Evolutionary conservation across 2,888 invertebrate genomes (phyloP), one percentile per base, ranked within the genome.

Genomic region (Oasisia sp.): DNA sequence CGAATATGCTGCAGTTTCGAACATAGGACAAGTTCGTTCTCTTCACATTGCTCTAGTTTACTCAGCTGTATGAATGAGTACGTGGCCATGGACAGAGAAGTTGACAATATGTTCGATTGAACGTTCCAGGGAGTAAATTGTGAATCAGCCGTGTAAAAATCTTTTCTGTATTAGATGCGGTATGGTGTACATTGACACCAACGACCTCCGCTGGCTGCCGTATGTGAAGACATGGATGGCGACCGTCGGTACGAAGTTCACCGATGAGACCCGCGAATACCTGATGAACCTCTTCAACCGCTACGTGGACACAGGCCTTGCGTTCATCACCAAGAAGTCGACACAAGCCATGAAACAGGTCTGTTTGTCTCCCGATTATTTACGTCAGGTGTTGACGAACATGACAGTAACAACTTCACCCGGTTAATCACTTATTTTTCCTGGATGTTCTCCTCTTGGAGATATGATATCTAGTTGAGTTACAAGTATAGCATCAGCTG

Each of bases 121-220:
- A n/a, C n/a, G 2, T 38, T 38, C 38, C 38, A 38, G 38, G 38
- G 38, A 38, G 38, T 38, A 38, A 38, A 38, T 38, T 38, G 38
- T 38, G 38, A 38, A 38, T 1, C 38, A 38, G 38, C 38, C 38
- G 38, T 38, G 38, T 50, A 50, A 12, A 50, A 14, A 91, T 89
- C 32, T 74, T 27, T 91, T 50, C 91, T 93, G 91, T 92, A 91
- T 8, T 92, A 95, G 96, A 93, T 96, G 96, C 96, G 98, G 98
- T 91, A 99, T 99, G 98, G 98, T 99, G 1, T 99, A 98, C 96
- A 97, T 98, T 12, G 98, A 99, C 96, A 97, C 98, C 0, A 97
- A 97, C 3, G 98, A 98, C 95, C 96, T 98, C 91, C 98, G 98
- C 91, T 98, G 98, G 97, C 95, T 98, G 94, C 98, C 98, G 0